A percentile compares a stretch with the other conserved stretches of the same genome.
Conservation (phyloP, 2,797 vertebrate genomes). For the Sebastiscus albofasciatus region DNA sequence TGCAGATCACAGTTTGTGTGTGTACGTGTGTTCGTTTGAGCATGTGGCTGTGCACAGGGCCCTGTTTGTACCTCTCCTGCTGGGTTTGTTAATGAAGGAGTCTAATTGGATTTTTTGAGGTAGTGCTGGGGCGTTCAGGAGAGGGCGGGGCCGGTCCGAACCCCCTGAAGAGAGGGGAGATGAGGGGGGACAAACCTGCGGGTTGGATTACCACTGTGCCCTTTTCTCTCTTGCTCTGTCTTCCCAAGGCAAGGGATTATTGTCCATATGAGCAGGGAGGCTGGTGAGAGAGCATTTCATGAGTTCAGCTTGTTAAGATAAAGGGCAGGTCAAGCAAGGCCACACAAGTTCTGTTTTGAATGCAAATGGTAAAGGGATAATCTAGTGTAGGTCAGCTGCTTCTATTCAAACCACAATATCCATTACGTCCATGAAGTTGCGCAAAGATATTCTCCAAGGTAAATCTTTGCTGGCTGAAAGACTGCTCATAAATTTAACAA, state of each 20-base stretch:
- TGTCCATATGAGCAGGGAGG: constrained; percentile 40
- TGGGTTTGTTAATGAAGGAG: constrained; percentile 78
- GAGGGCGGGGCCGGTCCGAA: constrained; percentile 35
- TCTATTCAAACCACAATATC: constrained; percentile 8
- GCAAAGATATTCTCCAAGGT: constrained; percentile 4
- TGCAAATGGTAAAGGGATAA: constrained; percentile 48
- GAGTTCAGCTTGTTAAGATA: constrained; percentile 72
- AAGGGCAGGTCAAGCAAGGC: constrained; percentile 65
- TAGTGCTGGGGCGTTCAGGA: constrained; percentile 43
- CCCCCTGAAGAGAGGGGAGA: constrained; percentile 64
- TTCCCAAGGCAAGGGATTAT: constrained; percentile 75
- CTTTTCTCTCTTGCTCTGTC: constrained; percentile 66
- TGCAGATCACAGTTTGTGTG: constrained; percentile 42
- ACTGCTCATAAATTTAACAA: background rate
- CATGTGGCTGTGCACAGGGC: constrained; percentile 31
- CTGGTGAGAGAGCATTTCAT: constrained; percentile 49
- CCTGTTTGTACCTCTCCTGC: constrained; percentile 64
- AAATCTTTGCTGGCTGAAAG: background rate
- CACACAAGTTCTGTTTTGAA: constrained; percentile 44
- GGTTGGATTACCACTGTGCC: constrained; percentile 65
- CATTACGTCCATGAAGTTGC: background rate
- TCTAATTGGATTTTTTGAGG: constrained; percentile 78
- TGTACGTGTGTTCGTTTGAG: constrained; percentile 7
- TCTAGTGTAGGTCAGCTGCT: constrained; percentile 39
- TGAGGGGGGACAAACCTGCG: constrained; percentile 60